Conservation (phyloP, 2,888 invertebrate species). For the Diplazon laetatorius region DNA sequence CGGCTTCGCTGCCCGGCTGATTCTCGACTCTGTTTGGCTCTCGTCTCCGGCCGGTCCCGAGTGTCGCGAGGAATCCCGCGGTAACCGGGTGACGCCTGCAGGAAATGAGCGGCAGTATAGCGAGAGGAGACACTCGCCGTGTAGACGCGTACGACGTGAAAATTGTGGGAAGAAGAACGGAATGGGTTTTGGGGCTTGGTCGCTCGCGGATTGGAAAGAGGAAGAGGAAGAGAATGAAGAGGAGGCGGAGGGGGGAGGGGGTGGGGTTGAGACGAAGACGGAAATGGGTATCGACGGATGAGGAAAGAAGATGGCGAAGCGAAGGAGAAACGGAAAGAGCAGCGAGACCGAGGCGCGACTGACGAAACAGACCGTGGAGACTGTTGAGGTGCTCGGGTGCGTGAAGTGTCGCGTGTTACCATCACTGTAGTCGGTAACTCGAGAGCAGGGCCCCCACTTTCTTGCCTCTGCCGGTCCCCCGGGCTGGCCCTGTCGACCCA, state of each 20-base stretch:
- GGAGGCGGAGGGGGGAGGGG: not conserved
- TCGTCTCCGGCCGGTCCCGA: constrained; percentile 43
- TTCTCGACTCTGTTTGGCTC: not conserved
- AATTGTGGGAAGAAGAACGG: constrained; percentile 14
- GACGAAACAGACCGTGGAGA: constrained; percentile 78
- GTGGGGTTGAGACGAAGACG: not conserved
- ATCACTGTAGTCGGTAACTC: constrained; percentile 71
- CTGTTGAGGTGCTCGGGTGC: constrained; percentile 72
- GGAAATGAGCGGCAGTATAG: constrained; percentile 51
- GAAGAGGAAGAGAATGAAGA: not conserved
- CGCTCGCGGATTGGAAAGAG: not conserved
- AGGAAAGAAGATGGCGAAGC: constrained; percentile 5
- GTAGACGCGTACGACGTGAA: not conserved
- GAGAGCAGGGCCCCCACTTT: constrained; percentile 62
- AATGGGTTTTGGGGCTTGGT: constrained; percentile 3
- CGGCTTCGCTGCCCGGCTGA: too few species aligned
- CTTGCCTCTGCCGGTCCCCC: constrained; percentile 28
- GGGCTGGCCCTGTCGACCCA: constrained; percentile 35
- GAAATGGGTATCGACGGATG: not conserved
- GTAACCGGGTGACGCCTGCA: constrained; percentile 68
- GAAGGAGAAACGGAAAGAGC: constrained; percentile 29
- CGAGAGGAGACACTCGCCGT: not conserved
- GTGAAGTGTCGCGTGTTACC: constrained; percentile 78
- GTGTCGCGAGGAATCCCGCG: constrained; percentile 62
- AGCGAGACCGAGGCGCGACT: constrained; percentile 45